Conservation (phyloP, 2,888 invertebrate genomes). For the Aspidapion aeneum region DNA sequence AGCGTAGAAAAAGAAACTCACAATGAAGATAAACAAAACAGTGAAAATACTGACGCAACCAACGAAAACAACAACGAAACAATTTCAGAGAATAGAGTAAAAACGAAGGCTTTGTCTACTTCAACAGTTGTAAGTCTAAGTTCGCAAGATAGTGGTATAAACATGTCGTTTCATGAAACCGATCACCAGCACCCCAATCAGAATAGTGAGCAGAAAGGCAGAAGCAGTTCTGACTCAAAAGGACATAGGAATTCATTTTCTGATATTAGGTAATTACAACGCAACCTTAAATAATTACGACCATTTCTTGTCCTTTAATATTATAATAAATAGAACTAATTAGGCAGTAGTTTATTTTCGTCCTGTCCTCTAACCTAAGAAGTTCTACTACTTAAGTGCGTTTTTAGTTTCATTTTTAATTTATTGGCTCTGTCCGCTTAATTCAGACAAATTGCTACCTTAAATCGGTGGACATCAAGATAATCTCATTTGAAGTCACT, state of each 20-base stretch:
- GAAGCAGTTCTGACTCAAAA: constrained; percentile 43
- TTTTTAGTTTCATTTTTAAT: too few species aligned
- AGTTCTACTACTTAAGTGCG: too few species aligned
- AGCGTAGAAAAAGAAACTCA: background rate
- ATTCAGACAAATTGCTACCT: too few species aligned
- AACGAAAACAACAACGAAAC: constrained; percentile 54
- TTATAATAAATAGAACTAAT: too few species aligned
- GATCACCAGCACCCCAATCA: constrained; percentile 43
- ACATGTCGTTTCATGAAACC: constrained; percentile 67
- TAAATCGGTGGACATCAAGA: too few species aligned
- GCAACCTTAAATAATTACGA: too few species aligned
- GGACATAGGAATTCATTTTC: constrained; percentile 37
- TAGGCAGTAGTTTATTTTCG: too few species aligned
- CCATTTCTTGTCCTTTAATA: too few species aligned
- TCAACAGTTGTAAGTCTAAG: constrained; percentile 67
- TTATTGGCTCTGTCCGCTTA: too few species aligned
- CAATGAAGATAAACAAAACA: too few species aligned
- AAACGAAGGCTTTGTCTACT: constrained; percentile 57
- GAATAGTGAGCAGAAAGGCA: constrained; percentile 35
- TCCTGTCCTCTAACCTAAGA: too few species aligned
- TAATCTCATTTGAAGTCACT: too few species aligned
- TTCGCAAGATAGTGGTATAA: constrained; percentile 76
- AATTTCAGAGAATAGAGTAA: constrained; percentile 40
- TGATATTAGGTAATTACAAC: constrained; percentile 32
- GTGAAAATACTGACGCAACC: background rate